A percentile compares a stretch with the other conserved stretches of the same genome.
phyloP scores from a whole-genome alignment of 2,113 vertebrate species.

The Sorex fumeus region DNA sequence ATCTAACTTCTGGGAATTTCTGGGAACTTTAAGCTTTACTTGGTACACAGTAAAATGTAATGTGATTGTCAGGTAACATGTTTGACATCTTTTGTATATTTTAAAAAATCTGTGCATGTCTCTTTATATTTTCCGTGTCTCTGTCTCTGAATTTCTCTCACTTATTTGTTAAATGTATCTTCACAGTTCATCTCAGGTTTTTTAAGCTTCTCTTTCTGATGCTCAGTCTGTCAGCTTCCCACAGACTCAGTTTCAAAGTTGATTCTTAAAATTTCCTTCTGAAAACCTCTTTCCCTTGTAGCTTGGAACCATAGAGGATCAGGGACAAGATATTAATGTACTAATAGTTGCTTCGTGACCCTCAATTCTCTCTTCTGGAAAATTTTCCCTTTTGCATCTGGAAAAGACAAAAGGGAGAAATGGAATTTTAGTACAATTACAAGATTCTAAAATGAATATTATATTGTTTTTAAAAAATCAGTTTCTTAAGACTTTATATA shows the following conservation, averaged over 20 bases:
- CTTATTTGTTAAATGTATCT: neutral
- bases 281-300: neutral
- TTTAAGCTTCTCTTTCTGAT: neutral
- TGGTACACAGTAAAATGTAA: neutral
- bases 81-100: neutral
- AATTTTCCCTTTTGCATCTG: slow-evolving; percentile 3
- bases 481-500: slow-evolving; percentile 31
- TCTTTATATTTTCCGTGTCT: neutral
- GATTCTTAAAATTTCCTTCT: neutral
- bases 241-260: neutral
- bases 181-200: neutral
- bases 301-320: neutral
- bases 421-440: neutral
- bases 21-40: slow-evolving; percentile 40
- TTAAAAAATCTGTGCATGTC: neutral
- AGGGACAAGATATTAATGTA: neutral
- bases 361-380: neutral
- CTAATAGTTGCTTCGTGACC: neutral
- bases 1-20: neutral
- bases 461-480: slow-evolving; percentile 4
- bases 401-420: neutral
- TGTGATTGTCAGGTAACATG: neutral
- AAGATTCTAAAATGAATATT: neutral
- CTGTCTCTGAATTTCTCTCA: neutral
- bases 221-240: neutral